Evolutionary conservation across 2,113 vertebrate genomes (phyloP), one percentile per base, ranked within the genome.

Genomic region (Siphamia tubifer): DNA sequence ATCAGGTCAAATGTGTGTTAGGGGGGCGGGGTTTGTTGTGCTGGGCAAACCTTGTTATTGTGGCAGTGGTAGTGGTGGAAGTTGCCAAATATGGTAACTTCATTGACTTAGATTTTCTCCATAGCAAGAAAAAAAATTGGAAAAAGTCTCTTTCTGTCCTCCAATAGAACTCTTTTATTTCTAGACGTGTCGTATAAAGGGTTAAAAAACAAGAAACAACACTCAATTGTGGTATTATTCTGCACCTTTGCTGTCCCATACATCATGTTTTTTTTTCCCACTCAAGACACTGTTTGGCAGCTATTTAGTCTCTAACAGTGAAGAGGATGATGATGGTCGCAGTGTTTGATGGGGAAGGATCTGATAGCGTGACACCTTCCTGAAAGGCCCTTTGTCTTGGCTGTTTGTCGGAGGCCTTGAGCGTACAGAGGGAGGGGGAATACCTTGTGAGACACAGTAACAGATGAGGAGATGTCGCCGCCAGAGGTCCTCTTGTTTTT

Each of bases 371-470:
- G 81, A 84, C 79, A 76, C 38, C 68, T 83, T 74, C 67, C 53
- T 77, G 61, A 83, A 55, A 72, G 79, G 68, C 31, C 68, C 73
- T 88, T 81, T 86, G 88, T 88, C 82, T 85, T 82, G 68, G 45
- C 72, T 81, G 76, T 90, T 91, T 86, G 90, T 89, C 45, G 72
- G 60, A 42, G 74, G 84, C 79, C 89, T 82, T 82, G 74, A 68
- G 76, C 80, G 63, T 76, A 68, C 21, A 32, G 70, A 48, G 19
- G 42, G 49, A 27, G 31, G 34, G 67, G 35, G 43, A 4, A 53
- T 81, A 77, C 79, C 68, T 62, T 27, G 67, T 64, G 83, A 54
- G 60, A 52, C 71, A 76, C 69, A 35, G 89, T 87, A 93, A 90
- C 86, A 84, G 91, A 93, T 91, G 90, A 88, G 19, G 44, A 66